A percentile compares a stretch with the other conserved stretches of the same genome.
Conservation (phyloP, 2,888 invertebrate species). For the Platypus cylindrus region DNA sequence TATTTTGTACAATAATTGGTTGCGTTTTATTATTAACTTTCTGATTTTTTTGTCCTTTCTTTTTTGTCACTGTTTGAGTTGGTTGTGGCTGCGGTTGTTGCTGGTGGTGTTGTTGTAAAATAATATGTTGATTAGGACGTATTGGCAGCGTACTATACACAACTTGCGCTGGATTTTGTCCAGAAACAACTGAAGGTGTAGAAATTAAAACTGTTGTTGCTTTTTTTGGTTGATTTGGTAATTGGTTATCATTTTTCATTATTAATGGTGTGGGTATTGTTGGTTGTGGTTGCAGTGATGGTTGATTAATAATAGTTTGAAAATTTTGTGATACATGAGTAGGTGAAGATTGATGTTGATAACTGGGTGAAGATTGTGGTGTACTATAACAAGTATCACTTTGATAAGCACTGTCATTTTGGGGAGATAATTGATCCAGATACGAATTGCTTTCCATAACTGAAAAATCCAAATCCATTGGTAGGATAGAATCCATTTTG, state of each 20-base stretch:
- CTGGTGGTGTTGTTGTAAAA: slow-evolving; percentile 20
- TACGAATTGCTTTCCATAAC: slow-evolving; percentile 25
- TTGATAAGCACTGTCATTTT: slow-evolving; percentile 12
- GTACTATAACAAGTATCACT: slow-evolving; percentile 12
- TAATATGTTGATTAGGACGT: slow-evolving; percentile 22
- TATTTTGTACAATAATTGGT: slow-evolving; percentile 31
- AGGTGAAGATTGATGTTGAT: slow-evolving; percentile 13
- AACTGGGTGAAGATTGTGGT: slow-evolving; percentile 24
- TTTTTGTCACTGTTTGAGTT: no score
- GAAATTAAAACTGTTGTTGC: slow-evolving; percentile 26
- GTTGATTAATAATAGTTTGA: slow-evolving; percentile 15
- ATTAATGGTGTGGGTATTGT: no score
- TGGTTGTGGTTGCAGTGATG: slow-evolving; percentile 19
- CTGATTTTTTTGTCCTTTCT: slow-evolving; percentile 7
- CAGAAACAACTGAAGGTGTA: slow-evolving; percentile 20
- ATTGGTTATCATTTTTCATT: no score
- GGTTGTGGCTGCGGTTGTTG: slow-evolving; percentile 1
- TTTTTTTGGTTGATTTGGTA: slow-evolving; percentile 2
- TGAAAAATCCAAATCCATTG: slow-evolving; percentile 39
- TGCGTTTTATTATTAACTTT: slow-evolving; percentile 17
- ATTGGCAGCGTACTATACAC: slow-evolving; percentile 28
- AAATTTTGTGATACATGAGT: slow-evolving; percentile 17
- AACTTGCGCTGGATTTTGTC: slow-evolving; percentile 24
- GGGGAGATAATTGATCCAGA: slow-evolving; percentile 22
- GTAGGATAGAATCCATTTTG: no score